Percentiles rank a stretch among this genome's conserved stretches.
Evolutionary conservation across 2,888 invertebrate species (phyloP).

Genomic region (Hypercompe scribonia): DNA sequence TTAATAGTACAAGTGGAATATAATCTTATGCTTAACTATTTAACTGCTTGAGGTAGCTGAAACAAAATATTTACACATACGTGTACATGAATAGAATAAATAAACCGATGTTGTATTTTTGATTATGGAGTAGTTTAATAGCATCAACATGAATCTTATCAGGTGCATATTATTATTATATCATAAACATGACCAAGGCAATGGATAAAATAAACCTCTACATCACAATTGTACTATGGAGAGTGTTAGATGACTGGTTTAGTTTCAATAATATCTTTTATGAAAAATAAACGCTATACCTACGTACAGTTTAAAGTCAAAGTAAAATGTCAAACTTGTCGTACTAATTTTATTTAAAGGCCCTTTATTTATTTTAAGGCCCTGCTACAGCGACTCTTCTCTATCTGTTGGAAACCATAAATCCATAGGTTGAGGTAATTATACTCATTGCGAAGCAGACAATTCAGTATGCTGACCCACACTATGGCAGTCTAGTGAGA

Average conservation of each 20-base stretch:
- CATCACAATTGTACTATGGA: neutral
- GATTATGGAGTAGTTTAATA: neutral
- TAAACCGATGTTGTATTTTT: neutral
- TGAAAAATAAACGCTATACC: neutral
- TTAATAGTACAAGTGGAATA: no score
- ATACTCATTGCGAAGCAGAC: no score
- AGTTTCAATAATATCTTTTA: no score
- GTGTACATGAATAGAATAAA: neutral
- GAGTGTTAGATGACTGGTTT: no score
- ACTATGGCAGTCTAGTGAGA: no score
- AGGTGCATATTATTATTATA: neutral
- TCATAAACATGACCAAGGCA: neutral
- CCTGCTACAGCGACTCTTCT: no score
- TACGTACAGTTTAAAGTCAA: neutral
- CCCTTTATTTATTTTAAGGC: no score
- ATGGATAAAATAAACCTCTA: neutral
- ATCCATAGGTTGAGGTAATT: no score
- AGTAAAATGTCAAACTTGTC: neutral
- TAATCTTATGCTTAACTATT: neutral
- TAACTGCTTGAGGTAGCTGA: neutral
- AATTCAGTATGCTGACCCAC: no score
- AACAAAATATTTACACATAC: neutral
- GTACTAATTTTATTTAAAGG: no score
- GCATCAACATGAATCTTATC: neutral
- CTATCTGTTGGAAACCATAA: no score